Evolutionary conservation across 92 coral and sea anemone genomes (phyloP), one percentile per base, ranked within the genome.

Genomic region (Zoanthus solanderi): DNA sequence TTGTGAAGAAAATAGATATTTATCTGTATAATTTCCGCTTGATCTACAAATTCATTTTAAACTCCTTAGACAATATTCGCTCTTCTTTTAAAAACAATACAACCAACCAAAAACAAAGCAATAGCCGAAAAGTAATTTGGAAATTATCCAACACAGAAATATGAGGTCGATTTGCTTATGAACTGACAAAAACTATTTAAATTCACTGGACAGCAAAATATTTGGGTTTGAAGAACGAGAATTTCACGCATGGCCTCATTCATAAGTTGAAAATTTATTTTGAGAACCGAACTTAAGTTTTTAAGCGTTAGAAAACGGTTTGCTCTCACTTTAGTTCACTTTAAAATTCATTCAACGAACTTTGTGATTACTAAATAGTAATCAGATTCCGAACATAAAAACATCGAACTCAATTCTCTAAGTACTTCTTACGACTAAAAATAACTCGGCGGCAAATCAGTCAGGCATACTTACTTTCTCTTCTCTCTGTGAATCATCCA

Each of bases 381-480:
- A 65, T 17, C 45, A 48, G 60, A 29, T 61, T 12, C 46, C 37
- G n/a, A 15, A 17, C 15, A 12, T 52, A 18, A 16, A 18, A 16
- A 14, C 12, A 7, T 50, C 5, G 56, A 50, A 50, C 56, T 7
- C 56, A 50, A 50, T 7, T 11, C 56, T 2, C 56, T 50, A 16
- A 13, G 69, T 17, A 63, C 16, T 63, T 63, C 14, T 37, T 37
- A 37, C 42, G 42, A 37, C 42, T 37, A 37, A 37, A 37, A 37
- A 37, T 37, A 37, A 37, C 2, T 37, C 42, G 42, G 42, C 42
- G 42, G 42, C 4, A 37, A 37, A 37, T 37, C 14, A 69, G 42
- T 69, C 46, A 12, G 13, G 28, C 13, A 67, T 6, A n/a, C 83
- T 69, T 83, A 94, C 94, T 93, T 94, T 94, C 11, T 90, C 94